Base-by-base conservation (phyloP, 2,113 vertebrate species). In the Ammodytes marinus region DNA sequence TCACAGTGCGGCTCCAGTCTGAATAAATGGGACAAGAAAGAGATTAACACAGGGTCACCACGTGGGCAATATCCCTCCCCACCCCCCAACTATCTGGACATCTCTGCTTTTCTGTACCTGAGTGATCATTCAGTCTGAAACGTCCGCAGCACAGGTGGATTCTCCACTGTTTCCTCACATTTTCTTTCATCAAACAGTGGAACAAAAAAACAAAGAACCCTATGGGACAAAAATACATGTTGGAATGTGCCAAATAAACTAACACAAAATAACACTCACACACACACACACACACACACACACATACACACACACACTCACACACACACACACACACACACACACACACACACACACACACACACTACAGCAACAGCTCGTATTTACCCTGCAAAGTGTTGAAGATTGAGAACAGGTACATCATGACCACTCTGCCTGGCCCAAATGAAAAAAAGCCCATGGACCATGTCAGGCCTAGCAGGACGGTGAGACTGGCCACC, bases 171-270 rank as follows among this genome's bases (percentile, higher is more conserved):
- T 96, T 96, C 69, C 90, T 80, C 49, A 97, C 96, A 3, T 95
- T 97, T 46, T 97, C 96, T 77, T 98, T 99, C 95, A 97, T 95
- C 55, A 97, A 64, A 69, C 97, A 98, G 89, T 97, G 96, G 86
- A 97, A 97, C 61, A 97, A 50, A 86, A 98, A 99, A 66, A 98
- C 93, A 80, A 98, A 95, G 86, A 98, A 94, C 2, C 97, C 97
- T 98, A 27, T 27, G 76, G 8, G 50, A 85, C 14, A 60, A 54
- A 46, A 55, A 54, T 27, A 3, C 37, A 68, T 7, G 8, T 15
- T 35, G 7, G 5, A 49, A 46, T 64, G n/a, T 13, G 46, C 46
- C 46, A 2, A 63, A 45, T 8, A 63, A 63, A 63, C 3, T n/a
- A n/a, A 43, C 15, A 14, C 9, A 12, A 55, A 55, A 55, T 27